Conservation (phyloP, 2,113 vertebrate genomes). For the Nettapus auritus region DNA sequence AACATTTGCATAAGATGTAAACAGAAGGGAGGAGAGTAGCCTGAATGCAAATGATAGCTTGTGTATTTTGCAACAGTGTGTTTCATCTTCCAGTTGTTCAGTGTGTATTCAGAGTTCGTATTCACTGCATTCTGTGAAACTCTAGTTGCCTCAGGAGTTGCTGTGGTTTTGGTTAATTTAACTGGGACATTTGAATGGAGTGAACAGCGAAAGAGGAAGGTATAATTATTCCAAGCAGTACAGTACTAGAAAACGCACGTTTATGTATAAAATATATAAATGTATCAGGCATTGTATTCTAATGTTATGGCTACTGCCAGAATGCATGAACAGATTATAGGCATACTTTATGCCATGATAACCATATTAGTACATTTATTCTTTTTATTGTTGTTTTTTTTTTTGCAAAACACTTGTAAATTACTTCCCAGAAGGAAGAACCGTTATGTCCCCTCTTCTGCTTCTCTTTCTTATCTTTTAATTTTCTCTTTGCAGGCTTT, state of each 20-base stretch:
- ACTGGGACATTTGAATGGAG: neutral
- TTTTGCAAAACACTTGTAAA: neutral
- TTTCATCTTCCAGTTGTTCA: neutral
- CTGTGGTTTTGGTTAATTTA: neutral
- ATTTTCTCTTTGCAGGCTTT: constrained; percentile 82
- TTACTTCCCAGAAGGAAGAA: neutral
- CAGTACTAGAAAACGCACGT: neutral
- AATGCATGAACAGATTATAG: neutral
- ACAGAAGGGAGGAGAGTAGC: neutral
- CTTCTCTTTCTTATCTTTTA: neutral
- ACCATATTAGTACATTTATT: neutral
- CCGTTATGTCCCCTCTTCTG: neutral
- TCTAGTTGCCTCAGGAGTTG: neutral
- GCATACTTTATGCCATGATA: neutral
- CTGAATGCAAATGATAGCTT: neutral
- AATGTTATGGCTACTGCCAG: neutral
- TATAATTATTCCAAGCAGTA: neutral
- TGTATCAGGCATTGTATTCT: neutral
- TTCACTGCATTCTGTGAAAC: neutral
- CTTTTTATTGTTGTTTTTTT: neutral
- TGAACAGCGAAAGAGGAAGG: neutral
- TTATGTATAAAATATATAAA: neutral
- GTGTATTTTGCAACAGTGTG: neutral
- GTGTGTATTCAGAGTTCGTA: neutral
- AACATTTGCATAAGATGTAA: neutral